Percentiles rank a stretch among this genome's conserved stretches.
These are phyloP conservation scores for Dasysyrphus tricinctus DNA, from an alignment of 2,888 invertebrate species.

Conservation along the genomic window DNA sequence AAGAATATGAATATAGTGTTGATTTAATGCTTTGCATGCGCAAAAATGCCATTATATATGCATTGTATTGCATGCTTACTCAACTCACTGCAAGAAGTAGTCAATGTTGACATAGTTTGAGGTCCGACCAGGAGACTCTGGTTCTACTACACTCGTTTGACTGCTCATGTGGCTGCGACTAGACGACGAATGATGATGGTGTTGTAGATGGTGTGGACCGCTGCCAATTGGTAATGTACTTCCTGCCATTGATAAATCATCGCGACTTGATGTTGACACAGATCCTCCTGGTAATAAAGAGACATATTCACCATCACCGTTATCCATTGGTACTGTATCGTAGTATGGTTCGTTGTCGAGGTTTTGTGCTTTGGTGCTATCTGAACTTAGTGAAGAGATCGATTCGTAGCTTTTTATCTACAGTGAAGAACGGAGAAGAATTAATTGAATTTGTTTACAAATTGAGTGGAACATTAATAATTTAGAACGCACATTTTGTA, in stretches of 20 bases:
- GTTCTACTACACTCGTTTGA: conserved; percentile 85
- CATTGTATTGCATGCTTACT: background rate
- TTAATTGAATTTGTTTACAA: conserved; percentile 28
- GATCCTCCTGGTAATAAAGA: conserved; percentile 88
- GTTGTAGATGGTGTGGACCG: conserved; percentile 75
- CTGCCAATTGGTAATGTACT: conserved; percentile 85
- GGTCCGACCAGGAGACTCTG: conserved; percentile 91
- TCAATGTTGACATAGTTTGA: conserved; percentile 97
- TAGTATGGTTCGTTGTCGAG: conserved; percentile 88
- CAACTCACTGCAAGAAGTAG: conserved; percentile 92
- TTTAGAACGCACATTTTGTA: background rate
- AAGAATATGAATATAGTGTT: conserved; percentile 11
- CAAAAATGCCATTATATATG: conserved; percentile 4
- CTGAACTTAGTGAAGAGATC: conserved; percentile 87
- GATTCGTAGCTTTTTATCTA: conserved; percentile 87
- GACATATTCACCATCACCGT: conserved; percentile 89
- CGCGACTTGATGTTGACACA: conserved; percentile 87
- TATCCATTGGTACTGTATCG: conserved; percentile 88
- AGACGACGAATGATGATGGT: conserved; percentile 71
- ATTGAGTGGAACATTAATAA: conserved; percentile 15
- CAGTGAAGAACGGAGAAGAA: conserved; percentile 1
- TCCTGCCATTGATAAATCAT: conserved; percentile 86
- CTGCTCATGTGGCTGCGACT: conserved; percentile 81
- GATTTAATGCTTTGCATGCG: conserved; percentile 20
- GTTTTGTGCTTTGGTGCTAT: conserved; percentile 85